Percentiles rank a stretch among this genome's conserved stretches.
Conservation (phyloP, 1,140 invertebrate genomes). For the Scaptomyza hsui region DNA sequence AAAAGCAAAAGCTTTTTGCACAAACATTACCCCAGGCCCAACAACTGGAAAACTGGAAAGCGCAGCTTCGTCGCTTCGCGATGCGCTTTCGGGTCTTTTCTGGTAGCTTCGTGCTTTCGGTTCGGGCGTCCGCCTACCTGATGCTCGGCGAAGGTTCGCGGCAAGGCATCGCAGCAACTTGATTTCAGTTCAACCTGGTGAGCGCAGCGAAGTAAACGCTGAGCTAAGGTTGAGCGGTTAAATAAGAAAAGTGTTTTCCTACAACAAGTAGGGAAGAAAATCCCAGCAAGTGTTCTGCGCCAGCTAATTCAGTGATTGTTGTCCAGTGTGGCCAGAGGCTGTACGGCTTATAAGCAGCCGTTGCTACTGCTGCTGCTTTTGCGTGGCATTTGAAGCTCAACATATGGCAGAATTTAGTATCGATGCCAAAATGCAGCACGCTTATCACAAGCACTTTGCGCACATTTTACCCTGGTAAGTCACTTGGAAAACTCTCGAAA, state of each 20-base stretch:
- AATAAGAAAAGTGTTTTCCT: conserved; percentile 79
- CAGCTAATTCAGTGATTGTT: conserved; percentile 65
- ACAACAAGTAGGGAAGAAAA: conserved; percentile 70
- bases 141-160: conserved; percentile 52
- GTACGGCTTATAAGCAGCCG: conserved; percentile 6
- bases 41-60: conserved; percentile 59
- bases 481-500: conserved; percentile 16
- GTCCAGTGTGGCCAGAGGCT: conserved; percentile 39
- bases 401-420: conserved; percentile 65
- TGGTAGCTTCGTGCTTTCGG: conserved; percentile 29
- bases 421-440: conserved; percentile 64
- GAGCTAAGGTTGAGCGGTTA: conserved; percentile 78
- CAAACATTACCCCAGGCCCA: conserved; percentile 56
- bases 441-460: conserved; percentile 38
- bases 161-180: conserved; percentile 9
- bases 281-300: conserved; percentile 74
- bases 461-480: conserved; percentile 40
- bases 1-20: conserved; percentile 41
- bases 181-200: conserved; percentile 81
- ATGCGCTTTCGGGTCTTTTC: conserved; percentile 4
- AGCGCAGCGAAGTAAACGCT: conserved; percentile 77
- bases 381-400: conserved; percentile 53
- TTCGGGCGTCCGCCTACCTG: conserved; percentile 52
- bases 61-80: conserved; percentile 14
- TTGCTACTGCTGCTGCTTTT: conserved; percentile 24